Evolutionary conservation across 2,113 vertebrate genomes (phyloP).

Genomic region (Numida meleagris): DNA sequence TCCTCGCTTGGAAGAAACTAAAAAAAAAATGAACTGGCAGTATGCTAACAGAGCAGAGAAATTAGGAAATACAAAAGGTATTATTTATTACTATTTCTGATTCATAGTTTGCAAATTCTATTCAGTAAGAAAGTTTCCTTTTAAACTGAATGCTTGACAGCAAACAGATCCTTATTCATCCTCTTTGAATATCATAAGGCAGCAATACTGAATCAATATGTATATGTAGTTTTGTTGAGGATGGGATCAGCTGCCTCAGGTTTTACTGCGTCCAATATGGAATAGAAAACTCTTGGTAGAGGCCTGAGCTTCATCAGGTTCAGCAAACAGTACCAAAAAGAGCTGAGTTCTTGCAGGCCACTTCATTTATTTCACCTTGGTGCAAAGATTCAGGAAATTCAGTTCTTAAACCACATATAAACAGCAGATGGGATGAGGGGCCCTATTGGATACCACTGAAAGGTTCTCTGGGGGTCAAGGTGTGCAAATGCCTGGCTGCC

Average conservation of each 20-base stretch:
- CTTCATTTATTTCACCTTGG: rapidly evolving
- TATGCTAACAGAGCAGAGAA: background rate
- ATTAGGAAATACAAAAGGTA: background rate
- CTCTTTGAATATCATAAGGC: background rate
- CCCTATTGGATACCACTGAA: rapidly evolving
- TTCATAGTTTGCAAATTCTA: background rate
- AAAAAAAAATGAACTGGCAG: background rate
- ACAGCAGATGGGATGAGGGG: background rate
- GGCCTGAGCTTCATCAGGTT: rapidly evolving
- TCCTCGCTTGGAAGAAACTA: background rate
- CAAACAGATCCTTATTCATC: background rate
- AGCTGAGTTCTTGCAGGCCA: background rate
- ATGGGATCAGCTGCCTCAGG: background rate
- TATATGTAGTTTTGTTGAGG: background rate
- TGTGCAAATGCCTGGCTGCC: too few relatives aligned
- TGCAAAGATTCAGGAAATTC: background rate
- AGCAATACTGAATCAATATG: background rate
- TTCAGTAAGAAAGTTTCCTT: background rate
- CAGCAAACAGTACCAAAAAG: background rate
- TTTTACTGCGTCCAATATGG: background rate
- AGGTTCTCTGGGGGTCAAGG: too few relatives aligned
- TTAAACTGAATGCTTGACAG: background rate
- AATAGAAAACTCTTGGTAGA: rapidly evolving
- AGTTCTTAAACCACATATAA: background rate
- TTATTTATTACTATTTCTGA: background rate